Base-by-base conservation (phyloP, 2,888 invertebrate species). In the Atherix ibis region DNA sequence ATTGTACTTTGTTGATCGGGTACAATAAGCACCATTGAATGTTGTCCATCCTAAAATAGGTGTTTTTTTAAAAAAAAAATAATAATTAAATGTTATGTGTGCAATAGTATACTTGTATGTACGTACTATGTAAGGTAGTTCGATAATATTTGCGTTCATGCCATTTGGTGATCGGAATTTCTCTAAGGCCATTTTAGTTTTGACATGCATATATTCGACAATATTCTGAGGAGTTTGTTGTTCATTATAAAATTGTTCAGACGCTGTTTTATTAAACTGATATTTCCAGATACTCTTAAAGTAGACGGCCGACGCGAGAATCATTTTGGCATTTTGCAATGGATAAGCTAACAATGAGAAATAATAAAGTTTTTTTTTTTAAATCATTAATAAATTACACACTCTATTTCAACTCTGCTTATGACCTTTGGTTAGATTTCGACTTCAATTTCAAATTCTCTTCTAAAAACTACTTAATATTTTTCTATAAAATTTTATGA, bases 121-220 rank as follows among this genome's bases (percentile, higher is more conserved):
- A 54, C 63, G 62, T 59, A 79, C 79, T 50, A 70, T 65, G 46
- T 79, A 81, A 5, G 78, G 78, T 32, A 81, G 50, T 49, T 75
- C 70, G 18, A 79, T 57, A 36, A 73, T 71, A 45, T 71, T 66
- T 28, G 76, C 71, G 39, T 73, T 70, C 5, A 77, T 54, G 15
- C 66, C 64, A 9, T 65, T 62, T 12, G 75, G 48, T 29, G 65
- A 57, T 5, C 65, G 69, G 40, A 72, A 27, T 15, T 10, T 17
- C 4, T 31, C 41, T 2, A 36, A 25, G 29, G 38, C 37, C 2
- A 44, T 39, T 18, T 40, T 38, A 3, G 36, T 30, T 22, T 37
- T 33, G 0, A 36, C 25, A n/a, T 41, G 36, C 44, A 45, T 45
- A 17, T 32, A 45, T 73, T 49, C 40, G 0, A 38, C 32, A 8